Evolutionary conservation across 2,797 vertebrate genomes (phyloP).

Genomic region (Psittacula derbiana): DNA sequence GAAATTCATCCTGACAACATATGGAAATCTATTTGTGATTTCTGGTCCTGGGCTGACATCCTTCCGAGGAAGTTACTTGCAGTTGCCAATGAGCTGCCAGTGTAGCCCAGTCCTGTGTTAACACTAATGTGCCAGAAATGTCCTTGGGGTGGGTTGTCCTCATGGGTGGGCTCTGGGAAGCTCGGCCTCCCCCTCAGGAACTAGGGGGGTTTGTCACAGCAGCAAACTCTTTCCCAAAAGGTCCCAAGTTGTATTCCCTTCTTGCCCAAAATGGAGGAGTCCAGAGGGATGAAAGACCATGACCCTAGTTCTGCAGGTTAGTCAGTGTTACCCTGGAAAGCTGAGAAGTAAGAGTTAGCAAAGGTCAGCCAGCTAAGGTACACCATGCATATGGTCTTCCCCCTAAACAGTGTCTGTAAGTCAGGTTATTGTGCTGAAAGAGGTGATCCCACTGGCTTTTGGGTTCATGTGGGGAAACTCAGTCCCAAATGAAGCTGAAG

Average conservation of each 20-base stretch:
- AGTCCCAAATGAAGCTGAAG: background rate
- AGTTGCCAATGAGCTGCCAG: background rate
- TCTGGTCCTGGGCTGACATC: background rate
- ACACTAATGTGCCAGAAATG: background rate
- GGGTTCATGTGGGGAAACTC: background rate
- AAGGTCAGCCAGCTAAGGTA: background rate
- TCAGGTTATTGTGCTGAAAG: background rate
- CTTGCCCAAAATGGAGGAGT: background rate
- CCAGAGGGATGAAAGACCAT: background rate
- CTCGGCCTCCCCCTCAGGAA: background rate
- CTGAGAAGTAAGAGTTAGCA: background rate
- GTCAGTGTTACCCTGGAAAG: background rate
- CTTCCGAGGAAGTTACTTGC: slow-evolving; percentile 15
- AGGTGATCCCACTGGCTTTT: background rate
- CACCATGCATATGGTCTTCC: background rate
- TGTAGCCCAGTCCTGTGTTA: background rate
- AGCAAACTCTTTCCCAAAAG: background rate
- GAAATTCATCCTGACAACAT: slow-evolving; percentile 17
- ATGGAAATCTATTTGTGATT: slow-evolving; percentile 33
- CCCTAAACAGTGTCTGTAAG: background rate
- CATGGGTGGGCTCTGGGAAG: background rate
- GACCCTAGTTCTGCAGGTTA: background rate
- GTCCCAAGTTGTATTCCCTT: background rate
- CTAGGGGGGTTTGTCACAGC: background rate
- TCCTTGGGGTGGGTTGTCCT: background rate